Conservation (phyloP, 2,797 vertebrate species). For the Phylloscopus collybita region DNA sequence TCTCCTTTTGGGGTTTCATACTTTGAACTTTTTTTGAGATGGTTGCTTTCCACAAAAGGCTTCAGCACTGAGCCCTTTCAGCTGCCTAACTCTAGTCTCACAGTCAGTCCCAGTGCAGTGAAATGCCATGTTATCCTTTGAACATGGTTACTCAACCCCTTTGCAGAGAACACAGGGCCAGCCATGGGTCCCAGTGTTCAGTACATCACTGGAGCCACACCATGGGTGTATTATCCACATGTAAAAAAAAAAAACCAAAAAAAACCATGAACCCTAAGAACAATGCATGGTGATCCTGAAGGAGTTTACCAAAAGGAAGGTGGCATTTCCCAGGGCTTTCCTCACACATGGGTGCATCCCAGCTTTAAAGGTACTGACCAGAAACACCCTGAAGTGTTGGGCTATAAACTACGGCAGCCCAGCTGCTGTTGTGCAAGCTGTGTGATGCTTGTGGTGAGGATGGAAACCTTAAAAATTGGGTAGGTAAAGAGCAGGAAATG, state of each 20-base stretch:
- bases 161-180: neutral
- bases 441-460: conserved; percentile 43
- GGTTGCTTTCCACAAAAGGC: neutral
- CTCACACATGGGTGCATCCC: neutral
- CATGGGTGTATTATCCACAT: neutral
- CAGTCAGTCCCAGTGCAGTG: neutral
- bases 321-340: neutral
- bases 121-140: neutral
- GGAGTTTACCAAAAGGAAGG: neutral
- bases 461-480: conserved; percentile 46
- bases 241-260: neutral
- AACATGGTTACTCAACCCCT: neutral
- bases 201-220: neutral
- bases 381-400: neutral
- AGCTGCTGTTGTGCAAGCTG: conserved; percentile 25
- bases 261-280: neutral
- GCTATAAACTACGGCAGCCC: neutral
- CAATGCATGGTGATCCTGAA: neutral
- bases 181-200: neutral
- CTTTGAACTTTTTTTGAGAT: neutral
- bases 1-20: neutral
- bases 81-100: neutral
- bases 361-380: neutral
- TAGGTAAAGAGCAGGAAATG: conserved; percentile 61
- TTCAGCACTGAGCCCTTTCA: neutral